A percentile compares a stretch with the other conserved stretches of the same genome.
Conservation (phyloP, 1,140 invertebrate species). For the Heliconius congener region DNA sequence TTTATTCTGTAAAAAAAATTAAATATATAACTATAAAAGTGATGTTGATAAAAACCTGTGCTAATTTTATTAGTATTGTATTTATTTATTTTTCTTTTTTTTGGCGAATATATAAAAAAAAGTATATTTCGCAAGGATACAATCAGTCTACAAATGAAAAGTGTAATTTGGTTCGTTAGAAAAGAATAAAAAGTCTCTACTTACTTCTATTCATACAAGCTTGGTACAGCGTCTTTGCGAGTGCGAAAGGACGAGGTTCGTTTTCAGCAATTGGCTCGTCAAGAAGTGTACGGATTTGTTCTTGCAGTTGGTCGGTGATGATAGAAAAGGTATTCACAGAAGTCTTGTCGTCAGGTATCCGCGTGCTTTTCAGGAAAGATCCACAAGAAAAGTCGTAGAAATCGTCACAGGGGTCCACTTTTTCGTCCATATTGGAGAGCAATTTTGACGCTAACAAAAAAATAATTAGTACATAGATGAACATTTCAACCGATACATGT, state of each 20-base stretch:
- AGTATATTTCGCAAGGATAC: too few species aligned
- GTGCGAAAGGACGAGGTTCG: conserved; percentile 87
- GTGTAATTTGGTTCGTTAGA: not conserved
- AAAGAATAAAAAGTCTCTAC: conserved; percentile 44
- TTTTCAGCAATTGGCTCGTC: conserved; percentile 84
- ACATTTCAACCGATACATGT: too few species aligned
- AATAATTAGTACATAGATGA: not conserved
- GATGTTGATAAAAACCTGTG: not conserved
- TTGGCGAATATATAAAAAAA: too few species aligned
- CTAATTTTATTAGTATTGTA: too few species aligned
- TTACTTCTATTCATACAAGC: conserved; percentile 94
- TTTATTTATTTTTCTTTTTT: too few species aligned
- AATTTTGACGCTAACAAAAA: conserved; percentile 84
- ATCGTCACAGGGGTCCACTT: conserved; percentile 93
- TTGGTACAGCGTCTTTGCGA: conserved; percentile 90
- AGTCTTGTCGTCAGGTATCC: conserved; percentile 91
- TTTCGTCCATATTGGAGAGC: conserved; percentile 87
- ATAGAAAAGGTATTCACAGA: conserved; percentile 90
- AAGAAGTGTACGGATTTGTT: conserved; percentile 89
- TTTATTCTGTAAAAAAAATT: not conserved
- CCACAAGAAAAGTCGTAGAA: conserved; percentile 94
- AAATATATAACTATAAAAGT: not conserved
- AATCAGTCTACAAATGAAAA: too few species aligned
- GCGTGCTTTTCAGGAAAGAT: conserved; percentile 86
- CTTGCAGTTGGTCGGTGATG: conserved; percentile 89